Evolutionary conservation across 1,140 invertebrate species (phyloP), one percentile per base, ranked within the genome.

Genomic region (Atta cephalotes): DNA sequence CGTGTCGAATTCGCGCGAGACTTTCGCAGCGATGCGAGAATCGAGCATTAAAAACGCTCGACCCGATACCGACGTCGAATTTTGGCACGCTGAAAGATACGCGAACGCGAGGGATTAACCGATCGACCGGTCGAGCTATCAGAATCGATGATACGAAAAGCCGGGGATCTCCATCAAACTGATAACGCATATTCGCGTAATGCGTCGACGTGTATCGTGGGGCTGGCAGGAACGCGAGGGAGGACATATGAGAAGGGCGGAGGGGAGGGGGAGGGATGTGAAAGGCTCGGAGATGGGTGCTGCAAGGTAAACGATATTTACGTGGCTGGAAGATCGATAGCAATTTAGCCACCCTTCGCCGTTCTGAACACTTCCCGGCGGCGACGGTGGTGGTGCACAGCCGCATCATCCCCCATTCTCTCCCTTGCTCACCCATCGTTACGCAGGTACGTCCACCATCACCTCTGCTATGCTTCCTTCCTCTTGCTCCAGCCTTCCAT

Each of bases 231-330:
- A n/a, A 25, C 39, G 66, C 66, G 28, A 14, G 65, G 31, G 51
- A 6, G 53, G 28, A 58, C 12, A 35, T 39, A 63, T 18, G 70
- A 65, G 58, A 49, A 60, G 88, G 31, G 39, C n/a, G 2, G 35
- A 25, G 25, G 2, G 2, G 28, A 31, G 28, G 28, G 28, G 28
- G 28, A 2, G 28, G 28, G 28, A 31, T 31, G 28, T 31, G 28
- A 31, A 31, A 31, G 0, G 80, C 70, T 60, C 78, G 78, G 51
- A 39, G 62, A 45, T 35, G 49, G 68, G 35, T 35, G 70, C 68
- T 84, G 80, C 92, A 93, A 93, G 71, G 90, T 89, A 91, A 93
- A 92, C 89, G 92, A 93, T 92, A 91, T 91, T 92, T 88, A 88
- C 86, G 87, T 89, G 84, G 80, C 81, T 87, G 31, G 56, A 87